These are phyloP conservation scores for Melieria picta DNA, from an alignment of 2,888 invertebrate species.

Conservation along the genomic window DNA sequence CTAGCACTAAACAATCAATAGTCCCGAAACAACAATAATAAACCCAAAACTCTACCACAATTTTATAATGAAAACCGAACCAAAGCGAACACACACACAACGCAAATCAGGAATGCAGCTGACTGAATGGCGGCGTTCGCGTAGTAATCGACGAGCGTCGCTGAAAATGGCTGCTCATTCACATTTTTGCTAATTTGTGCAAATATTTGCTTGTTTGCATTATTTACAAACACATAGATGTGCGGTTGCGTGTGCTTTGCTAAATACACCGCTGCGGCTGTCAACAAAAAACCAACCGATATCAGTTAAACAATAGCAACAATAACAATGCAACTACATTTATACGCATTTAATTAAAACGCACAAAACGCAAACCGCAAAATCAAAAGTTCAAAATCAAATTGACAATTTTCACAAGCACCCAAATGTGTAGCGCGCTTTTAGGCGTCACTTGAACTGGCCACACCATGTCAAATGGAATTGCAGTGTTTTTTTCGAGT, in stretches of 20 bases:
- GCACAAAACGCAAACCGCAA: constrained; percentile 56
- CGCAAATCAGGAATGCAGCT: neutral
- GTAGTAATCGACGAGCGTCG: no score
- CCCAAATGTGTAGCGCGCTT: constrained; percentile 1
- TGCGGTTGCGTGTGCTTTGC: neutral
- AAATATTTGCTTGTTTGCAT: constrained; percentile 48
- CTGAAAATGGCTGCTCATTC: no score
- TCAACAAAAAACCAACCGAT: neutral
- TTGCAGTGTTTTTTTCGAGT: neutral
- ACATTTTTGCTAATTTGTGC: constrained; percentile 55
- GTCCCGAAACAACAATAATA: constrained; percentile 5
- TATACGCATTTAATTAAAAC: constrained; percentile 60
- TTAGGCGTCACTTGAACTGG: constrained; percentile 2
- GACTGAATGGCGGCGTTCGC: neutral
- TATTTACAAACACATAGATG: neutral
- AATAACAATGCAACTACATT: constrained; percentile 41
- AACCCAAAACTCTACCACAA: constrained; percentile 15
- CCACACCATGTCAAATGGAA: neutral
- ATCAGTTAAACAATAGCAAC: constrained; percentile 1
- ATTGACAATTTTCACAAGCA: constrained; percentile 8
- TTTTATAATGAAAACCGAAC: constrained; percentile 25
- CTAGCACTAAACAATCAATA: no score
- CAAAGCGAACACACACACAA: constrained; percentile 9
- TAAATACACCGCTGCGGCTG: neutral
- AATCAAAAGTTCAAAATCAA: constrained; percentile 38